phyloP scores from a whole-genome alignment of 1,140 invertebrate genomes.

The Helicoverpa armigera region DNA sequence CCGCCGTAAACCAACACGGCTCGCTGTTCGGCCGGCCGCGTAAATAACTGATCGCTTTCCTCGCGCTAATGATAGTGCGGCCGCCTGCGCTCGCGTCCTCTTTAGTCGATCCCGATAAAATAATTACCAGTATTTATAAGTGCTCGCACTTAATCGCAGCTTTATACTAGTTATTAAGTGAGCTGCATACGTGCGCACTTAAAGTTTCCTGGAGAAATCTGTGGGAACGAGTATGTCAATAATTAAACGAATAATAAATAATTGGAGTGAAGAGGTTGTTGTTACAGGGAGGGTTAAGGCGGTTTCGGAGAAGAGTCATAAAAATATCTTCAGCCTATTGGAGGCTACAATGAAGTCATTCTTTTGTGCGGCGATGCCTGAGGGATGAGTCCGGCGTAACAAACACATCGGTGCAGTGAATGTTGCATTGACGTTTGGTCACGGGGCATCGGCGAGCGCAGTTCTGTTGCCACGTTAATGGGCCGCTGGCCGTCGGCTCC shows the following conservation, averaged over 20 bases:
- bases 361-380: constrained; percentile 72
- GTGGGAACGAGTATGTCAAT: constrained; percentile 55
- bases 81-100: constrained; percentile 63
- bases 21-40: constrained; percentile 66
- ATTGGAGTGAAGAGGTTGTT: constrained; percentile 53
- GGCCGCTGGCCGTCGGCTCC: constrained; percentile 75
- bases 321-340: constrained; percentile 63
- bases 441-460: constrained; percentile 75
- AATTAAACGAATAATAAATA: constrained; percentile 62
- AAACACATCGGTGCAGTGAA: constrained; percentile 62
- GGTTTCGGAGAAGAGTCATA: constrained; percentile 66
- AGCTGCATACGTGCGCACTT: constrained; percentile 57
- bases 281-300: constrained; percentile 35
- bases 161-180: constrained; percentile 61
- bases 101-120: constrained; percentile 73
- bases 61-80: constrained; percentile 83
- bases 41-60: constrained; percentile 84
- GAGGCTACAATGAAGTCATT: constrained; percentile 82
- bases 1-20: constrained; percentile 80
- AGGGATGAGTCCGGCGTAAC: constrained; percentile 61
- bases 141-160: constrained; percentile 69
- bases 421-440: constrained; percentile 85
- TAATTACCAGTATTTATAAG: constrained; percentile 80
- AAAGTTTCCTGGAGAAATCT: constrained; percentile 64
- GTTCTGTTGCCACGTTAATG: constrained; percentile 73